Conservation (phyloP, 2,797 vertebrate genomes). For the Cirrhinus mrigala region DNA sequence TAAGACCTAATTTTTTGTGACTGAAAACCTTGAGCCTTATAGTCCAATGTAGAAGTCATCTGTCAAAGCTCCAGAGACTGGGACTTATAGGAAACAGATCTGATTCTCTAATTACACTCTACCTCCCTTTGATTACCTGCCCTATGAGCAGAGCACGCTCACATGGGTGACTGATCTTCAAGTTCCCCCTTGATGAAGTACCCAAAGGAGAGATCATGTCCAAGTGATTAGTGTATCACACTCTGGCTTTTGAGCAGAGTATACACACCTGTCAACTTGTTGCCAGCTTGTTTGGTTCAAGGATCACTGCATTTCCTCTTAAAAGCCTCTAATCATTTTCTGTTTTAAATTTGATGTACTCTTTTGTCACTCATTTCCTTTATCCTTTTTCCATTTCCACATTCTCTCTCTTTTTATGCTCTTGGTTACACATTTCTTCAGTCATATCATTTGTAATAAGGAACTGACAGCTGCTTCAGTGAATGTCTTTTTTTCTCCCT, state of each 20-base stretch:
- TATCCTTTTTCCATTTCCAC: slow-evolving; percentile 1
- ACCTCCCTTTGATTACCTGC: slow-evolving; percentile 56
- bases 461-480: slow-evolving; percentile 67
- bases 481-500: slow-evolving; percentile 57
- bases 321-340: slow-evolving; percentile 8
- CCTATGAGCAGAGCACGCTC: slow-evolving; percentile 40
- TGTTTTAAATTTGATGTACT: slow-evolving; percentile 11
- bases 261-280: slow-evolving; percentile 15
- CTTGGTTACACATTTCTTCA: slow-evolving; percentile 49
- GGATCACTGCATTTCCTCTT: slow-evolving; percentile 10
- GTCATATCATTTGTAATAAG: slow-evolving; percentile 67
- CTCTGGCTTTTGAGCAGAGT: slow-evolving; percentile 5
- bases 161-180: slow-evolving; percentile 37
- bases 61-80: slow-evolving; percentile 15
- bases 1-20: not conserved
- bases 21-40: not conserved
- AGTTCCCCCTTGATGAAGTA: slow-evolving; percentile 53
- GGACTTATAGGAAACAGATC: slow-evolving; percentile 40
- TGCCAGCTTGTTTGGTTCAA: slow-evolving; percentile 10
- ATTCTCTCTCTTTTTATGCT: not conserved
- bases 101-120: slow-evolving; percentile 56
- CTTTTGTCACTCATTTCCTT: slow-evolving; percentile 37
- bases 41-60: slow-evolving; percentile 1
- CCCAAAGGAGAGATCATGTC: slow-evolving; percentile 54
- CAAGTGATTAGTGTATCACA: slow-evolving; percentile 50